Evolutionary conservation across 2,113 vertebrate species (phyloP), one percentile per base, ranked within the genome.

Genomic region (Pelvicachromis taeniatus): DNA sequence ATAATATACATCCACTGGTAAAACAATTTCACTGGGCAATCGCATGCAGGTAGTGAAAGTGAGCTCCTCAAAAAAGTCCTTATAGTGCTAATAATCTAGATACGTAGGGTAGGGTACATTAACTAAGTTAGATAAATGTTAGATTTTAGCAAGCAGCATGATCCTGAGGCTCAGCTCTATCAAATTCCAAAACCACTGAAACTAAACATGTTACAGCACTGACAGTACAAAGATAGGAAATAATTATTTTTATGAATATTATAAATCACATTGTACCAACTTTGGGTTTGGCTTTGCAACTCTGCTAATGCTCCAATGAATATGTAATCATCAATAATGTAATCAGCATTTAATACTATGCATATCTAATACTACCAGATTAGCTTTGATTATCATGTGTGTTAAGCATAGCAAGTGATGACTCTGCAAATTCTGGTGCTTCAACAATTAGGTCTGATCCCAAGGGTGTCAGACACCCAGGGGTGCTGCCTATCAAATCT

Each of bases 401-500:
- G 68, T 77, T 83, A 58, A 88, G 82, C 21, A 68, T 7, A 68
- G 68, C 53, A 23, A 83, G 59, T 58, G 68, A 55, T 75, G 65
- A 82, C 68, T 85, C 29, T 31, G 35, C 84, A 85, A 33, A 56
- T 48, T 38, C 81, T 61, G 48, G 65, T 50, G 78, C 55, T 79
- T 78, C 40, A 65, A 33, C 83, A 91, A 89, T 84, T 61, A 86
- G 80, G 78, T 78, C 56, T 56, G 53, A 29, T 89, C 91, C 84
- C 91, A 73, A 84, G 70, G 81, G 88, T 21, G 21, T 83, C 85
- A 31, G 77, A n/a, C 77, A 63, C 83, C 86, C 83, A 54, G 83
- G 89, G 81, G 83, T 85, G 84, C 87, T 93, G 93, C 91, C 93
- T 91, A 87, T 95, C 93, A 95, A 87, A 92, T 55, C 42, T 45